Evolutionary conservation across 2,888 invertebrate species (phyloP), one percentile per base, ranked within the genome.

Genomic region (Brachypalpus laphriformis): DNA sequence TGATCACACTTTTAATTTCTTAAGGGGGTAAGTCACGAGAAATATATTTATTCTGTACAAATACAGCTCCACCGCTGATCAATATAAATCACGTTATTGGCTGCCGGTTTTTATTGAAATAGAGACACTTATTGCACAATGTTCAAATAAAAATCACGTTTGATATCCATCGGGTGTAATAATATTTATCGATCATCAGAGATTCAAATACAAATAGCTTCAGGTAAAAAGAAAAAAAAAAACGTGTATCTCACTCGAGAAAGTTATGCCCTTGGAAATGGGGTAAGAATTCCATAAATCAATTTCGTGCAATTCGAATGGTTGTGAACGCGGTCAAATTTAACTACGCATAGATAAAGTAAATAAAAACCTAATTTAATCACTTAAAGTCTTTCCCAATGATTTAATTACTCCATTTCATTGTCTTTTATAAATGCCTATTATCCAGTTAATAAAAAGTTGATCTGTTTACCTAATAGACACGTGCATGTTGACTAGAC

Each of bases 201-300:
- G 47, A 31, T 49, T 42, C 14, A 42, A 22, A 40, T n/a, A 25
- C 25, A 14, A 59, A 8, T 25, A 14, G 14, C 25, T 28, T 16
- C 0, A 14, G 4, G 9, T 8, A n/a, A n/a, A n/a, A n/a, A n/a
- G n/a, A 18, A 47, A 20, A 14, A 8, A 3, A 5, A 25, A 25
- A 28, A 49, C 47, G n/a, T 25, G 63, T 49, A 61, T 66, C 37
- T 51, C 1, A 34, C n/a, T 34, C 7, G 11, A 63, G 49, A 66
- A 68, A 68, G 54, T 20, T 25, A n/a, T 42, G 28, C 40, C 68
- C 54, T 54, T 68, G 68, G 22, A 42, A 54, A 1, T 54, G 1
- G 11, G 7, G n/a, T n/a, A 11, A 54, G 20, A 54, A 54, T 37
- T 51, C 16, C 11, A 40, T 51, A n/a, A 40, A 16, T 37, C 7